Evolutionary conservation across 2,113 vertebrate genomes (phyloP), one percentile per base, ranked within the genome.

Genomic region (Halcyon malimbica): DNA sequence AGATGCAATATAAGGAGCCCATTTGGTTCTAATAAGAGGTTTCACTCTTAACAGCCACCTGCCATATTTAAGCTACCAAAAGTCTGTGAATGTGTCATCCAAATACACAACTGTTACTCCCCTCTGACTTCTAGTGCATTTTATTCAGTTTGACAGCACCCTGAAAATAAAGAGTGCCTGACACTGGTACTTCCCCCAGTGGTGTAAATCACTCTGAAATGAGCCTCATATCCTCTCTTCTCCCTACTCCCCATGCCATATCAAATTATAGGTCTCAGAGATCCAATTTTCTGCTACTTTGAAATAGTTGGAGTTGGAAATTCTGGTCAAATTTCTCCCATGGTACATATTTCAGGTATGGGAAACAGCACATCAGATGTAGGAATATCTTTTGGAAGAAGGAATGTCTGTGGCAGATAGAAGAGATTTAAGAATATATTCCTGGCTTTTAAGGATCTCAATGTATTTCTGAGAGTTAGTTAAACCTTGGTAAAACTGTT

Each of bases 1-100:
- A 93, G 60, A 78, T 89, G 60, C 11, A 35, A 14, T 64, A 60
- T 42, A 71, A 79, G 82, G 83, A 79, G 13, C 26, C 19, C 21
- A 16, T 89, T 91, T 87, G 24, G 21, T 74, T 87, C 48, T 67
- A 85, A 77, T 76, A 64, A 11, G 53, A 73, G 17, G 23, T 68
- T 89, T 81, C 53, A 41, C 21, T 92, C 31, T 75, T 75, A 90
- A 77, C 25, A 78, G 8, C 51, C 64, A 89, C 56, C 42, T 88
- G 64, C 48, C 51, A 79, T 35, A 83, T 64, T 77, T 81, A 83
- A 92, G 35, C 11, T 60, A 41, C 48, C 39, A 23, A 24, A 91
- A 60, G 25, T 39, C 50, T 75, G 8, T 35, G 31, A 77, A 48
- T 29, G 8, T 39, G 13, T 67, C 69, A 53, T 87, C 56, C 25